Conservation (phyloP, 2,113 vertebrate genomes). For the Misgurnus mizolepis region DNA sequence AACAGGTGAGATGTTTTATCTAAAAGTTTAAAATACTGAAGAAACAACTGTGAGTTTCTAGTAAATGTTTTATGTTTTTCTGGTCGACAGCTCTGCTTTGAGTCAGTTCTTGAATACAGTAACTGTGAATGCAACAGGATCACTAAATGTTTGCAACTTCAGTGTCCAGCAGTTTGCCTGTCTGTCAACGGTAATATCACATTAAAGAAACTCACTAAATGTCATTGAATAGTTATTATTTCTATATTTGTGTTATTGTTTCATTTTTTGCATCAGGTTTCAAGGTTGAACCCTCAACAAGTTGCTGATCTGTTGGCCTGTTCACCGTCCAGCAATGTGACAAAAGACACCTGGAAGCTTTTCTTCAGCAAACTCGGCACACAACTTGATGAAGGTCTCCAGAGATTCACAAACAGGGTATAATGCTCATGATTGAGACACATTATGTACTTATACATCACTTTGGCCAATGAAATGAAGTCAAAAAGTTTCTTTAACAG, state of each 20-base stretch:
- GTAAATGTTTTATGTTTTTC: not conserved
- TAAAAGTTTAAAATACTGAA: not conserved
- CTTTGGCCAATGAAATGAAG: too few species aligned
- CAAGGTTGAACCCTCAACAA: slow-evolving; percentile 21
- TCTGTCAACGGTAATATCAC: not conserved
- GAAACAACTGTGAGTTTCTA: not conserved
- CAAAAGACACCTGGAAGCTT: slow-evolving; percentile 45
- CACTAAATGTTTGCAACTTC: slow-evolving; percentile 1
- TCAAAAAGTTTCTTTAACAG: too few species aligned
- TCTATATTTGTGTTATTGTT: not conserved
- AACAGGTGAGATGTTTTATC: slow-evolving; percentile 24
- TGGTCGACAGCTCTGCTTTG: not conserved
- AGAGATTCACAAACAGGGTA: slow-evolving; percentile 7
- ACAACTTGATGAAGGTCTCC: slow-evolving; percentile 37
- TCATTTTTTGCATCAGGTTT: not conserved
- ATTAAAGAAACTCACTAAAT: not conserved
- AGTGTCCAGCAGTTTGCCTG: slow-evolving; percentile 7
- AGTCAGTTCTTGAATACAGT: not conserved
- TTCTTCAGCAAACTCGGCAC: slow-evolving; percentile 34
- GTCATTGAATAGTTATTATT: not conserved
- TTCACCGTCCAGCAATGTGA: slow-evolving; percentile 27
- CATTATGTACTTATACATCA: too few species aligned
- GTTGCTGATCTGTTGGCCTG: slow-evolving; percentile 36
- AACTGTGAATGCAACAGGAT: not conserved
- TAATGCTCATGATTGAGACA: not conserved